phyloP scores from a whole-genome alignment of 2,888 invertebrate genomes.

The Ferdinandea cuprea region DNA sequence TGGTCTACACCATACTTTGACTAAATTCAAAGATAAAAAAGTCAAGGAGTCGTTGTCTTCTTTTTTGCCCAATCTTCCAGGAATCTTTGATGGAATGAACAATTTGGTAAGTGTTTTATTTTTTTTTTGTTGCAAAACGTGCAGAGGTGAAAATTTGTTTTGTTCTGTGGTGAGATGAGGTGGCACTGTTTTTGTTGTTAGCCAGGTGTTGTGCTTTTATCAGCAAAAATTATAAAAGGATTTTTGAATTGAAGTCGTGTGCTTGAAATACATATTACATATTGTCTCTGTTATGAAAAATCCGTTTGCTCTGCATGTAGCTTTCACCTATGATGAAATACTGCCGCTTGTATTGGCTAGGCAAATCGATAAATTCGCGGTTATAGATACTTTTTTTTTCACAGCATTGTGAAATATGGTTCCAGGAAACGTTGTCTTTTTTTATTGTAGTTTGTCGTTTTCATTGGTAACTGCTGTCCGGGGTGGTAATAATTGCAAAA shows the following conservation, averaged over 20 bases:
- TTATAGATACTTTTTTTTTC: too few relatives aligned
- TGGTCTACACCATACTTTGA: constrained; percentile 98
- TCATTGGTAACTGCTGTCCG: too few relatives aligned
- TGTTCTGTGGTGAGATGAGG: constrained; percentile 24
- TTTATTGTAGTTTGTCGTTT: too few relatives aligned
- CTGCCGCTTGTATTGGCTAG: too few relatives aligned
- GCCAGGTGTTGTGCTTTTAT: background rate
- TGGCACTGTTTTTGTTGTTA: constrained; percentile 24
- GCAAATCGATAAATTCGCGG: too few relatives aligned
- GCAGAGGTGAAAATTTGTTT: background rate
- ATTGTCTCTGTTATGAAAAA: too few relatives aligned
- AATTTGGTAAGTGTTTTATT: constrained; percentile 84
- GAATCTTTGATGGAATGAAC: constrained; percentile 96
- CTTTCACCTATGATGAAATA: background rate
- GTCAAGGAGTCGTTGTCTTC: constrained; percentile 97
- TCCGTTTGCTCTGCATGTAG: too few relatives aligned
- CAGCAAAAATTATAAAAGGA: background rate
- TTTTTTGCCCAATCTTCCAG: constrained; percentile 96
- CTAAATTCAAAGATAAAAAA: constrained; percentile 98
- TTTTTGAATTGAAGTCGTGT: too few relatives aligned
- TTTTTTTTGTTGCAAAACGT: background rate
- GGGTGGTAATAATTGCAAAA: too few relatives aligned
- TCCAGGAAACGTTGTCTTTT: too few relatives aligned
- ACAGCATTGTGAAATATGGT: too few relatives aligned
- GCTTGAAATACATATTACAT: too few relatives aligned